Evolutionary conservation across 2,797 vertebrate species (phyloP), one percentile per base, ranked within the genome.

Genomic region (Sorex maritimensis): DNA sequence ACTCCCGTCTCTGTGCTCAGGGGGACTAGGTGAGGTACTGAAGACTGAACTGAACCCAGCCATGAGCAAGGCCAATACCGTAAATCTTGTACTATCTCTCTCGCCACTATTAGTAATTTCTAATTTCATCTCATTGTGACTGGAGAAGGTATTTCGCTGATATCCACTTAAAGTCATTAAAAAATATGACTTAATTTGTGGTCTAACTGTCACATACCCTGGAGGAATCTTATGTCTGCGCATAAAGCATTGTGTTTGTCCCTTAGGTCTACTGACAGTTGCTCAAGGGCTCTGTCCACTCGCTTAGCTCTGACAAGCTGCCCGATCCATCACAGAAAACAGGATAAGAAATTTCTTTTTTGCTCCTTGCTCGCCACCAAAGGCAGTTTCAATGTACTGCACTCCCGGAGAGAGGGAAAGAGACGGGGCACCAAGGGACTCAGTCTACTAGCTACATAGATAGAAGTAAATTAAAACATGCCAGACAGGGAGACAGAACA

Each of bases 221-320:
- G 61, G 52, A 63, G 24, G 17, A 28, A 46, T 1, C 3, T 65
- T 1, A 0, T 41, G 19, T 0, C 5, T 68, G 8, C 63, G 7
- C 7, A 7, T 13, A 38, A 41, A 58, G 8, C 17, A 30, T 21
- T 55, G 75, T 34, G 26, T 65, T 17, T 52, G 9, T 14, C n/a
- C 24, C 8, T 67, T 24, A 5, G 21, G 1, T 2, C 49, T 58
- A 10, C 21, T 86, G 26, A 11, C 30, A 24, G 2, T 52, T 26
- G 21, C 55, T 30, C 4, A 55, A 65, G 10, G 61, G 14, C 21
- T 86, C 68, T 2, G 0, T n/a, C 65, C 55, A 58, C 61, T 68
- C 52, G 9, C 34, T 73, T 30, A 28, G 34, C 77, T 68, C 28
- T 58, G 2, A 17, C 44, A 73, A 14, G 5, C n/a, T 21, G 34